Evolutionary conservation across 2,797 vertebrate species (phyloP).

Genomic region (Argentina silus): DNA sequence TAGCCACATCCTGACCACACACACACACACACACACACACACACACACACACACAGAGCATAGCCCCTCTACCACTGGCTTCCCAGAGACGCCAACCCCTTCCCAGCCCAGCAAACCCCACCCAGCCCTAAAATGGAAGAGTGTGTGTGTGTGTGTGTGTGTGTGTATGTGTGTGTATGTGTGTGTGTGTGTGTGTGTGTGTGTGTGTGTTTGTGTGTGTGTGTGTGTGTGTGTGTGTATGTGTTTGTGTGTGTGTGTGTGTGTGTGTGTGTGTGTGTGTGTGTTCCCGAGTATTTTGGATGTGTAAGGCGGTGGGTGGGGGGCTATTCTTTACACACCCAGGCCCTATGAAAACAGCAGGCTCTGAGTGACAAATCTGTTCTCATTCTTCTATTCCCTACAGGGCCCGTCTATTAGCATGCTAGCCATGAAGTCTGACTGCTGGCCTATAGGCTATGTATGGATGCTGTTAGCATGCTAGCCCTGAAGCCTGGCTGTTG

Average conservation of each 20-base stretch:
- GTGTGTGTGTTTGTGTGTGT: slow-evolving; percentile 1
- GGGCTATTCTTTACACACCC: slow-evolving; percentile 54
- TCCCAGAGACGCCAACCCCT: too few species aligned
- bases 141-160: slow-evolving; percentile 7
- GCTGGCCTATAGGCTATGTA: too few species aligned
- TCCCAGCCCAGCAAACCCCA: too few species aligned
- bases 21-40: slow-evolving; percentile 26
- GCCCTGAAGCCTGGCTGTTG: too few species aligned
- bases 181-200: slow-evolving; percentile 5
- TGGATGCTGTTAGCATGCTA: too few species aligned
- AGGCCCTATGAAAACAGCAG: slow-evolving; percentile 59
- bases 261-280: slow-evolving; percentile 5
- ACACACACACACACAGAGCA: slow-evolving; percentile 16
- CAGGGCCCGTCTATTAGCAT: not conserved
- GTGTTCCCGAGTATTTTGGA: slow-evolving; percentile 12
- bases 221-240: slow-evolving; percentile 11
- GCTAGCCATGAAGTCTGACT: too few species aligned
- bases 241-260: slow-evolving; percentile 7
- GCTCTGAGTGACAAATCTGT: slow-evolving; percentile 62
- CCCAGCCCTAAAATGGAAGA: not conserved
- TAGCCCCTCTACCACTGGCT: too few species aligned
- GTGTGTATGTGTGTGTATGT: slow-evolving; percentile 3
- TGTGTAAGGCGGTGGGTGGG: slow-evolving; percentile 31
- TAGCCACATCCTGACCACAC: slow-evolving; percentile 13
- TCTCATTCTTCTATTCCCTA: slow-evolving; percentile 51